A percentile compares a stretch with the other conserved stretches of the same genome.
These are phyloP conservation scores for Leptoteleia sp. DNA, from an alignment of 1,140 invertebrate genomes.

Conservation along the genomic window DNA sequence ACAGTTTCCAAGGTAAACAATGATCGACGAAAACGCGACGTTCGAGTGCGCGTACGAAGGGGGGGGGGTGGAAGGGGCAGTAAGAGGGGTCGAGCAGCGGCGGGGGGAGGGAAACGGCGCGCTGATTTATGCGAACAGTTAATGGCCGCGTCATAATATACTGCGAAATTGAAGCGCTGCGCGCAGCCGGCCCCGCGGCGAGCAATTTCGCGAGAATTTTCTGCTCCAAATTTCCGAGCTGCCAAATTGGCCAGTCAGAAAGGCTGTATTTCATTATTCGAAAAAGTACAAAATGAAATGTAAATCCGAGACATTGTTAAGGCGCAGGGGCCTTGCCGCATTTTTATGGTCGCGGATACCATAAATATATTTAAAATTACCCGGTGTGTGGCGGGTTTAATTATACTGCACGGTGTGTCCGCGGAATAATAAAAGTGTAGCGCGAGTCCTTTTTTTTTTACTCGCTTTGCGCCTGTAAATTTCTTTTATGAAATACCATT, in stretches of 20 bases:
- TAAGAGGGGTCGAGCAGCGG: no score
- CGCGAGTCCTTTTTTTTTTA: conserved; percentile 28
- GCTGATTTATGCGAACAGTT: conserved; percentile 58
- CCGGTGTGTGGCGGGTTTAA: conserved; percentile 50
- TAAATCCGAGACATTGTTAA: conserved; percentile 55
- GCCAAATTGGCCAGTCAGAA: conserved; percentile 46
- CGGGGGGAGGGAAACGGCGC: not conserved
- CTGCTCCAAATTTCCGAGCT: conserved; percentile 52
- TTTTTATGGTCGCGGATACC: conserved; percentile 57
- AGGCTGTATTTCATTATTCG: conserved; percentile 57
- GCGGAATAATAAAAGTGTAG: conserved; percentile 34
- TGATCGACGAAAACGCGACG: conserved; percentile 17
- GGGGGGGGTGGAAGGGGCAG: no score
- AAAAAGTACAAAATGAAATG: conserved; percentile 42
- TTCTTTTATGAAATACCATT: conserved; percentile 42
- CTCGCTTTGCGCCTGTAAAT: conserved; percentile 30
- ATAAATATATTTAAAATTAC: conserved; percentile 67
- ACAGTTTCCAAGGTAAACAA: conserved; percentile 29
- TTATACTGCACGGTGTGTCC: conserved; percentile 41
- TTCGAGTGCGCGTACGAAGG: no score
- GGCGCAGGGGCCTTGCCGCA: conserved; percentile 17
- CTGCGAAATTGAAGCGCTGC: conserved; percentile 44
- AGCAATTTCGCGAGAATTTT: conserved; percentile 54
- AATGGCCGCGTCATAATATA: conserved; percentile 46
- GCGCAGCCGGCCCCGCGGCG: conserved; percentile 34